These are phyloP conservation scores for Lepus oiostolus DNA, from an alignment of 2,797 vertebrate genomes.

Conservation along the genomic window DNA sequence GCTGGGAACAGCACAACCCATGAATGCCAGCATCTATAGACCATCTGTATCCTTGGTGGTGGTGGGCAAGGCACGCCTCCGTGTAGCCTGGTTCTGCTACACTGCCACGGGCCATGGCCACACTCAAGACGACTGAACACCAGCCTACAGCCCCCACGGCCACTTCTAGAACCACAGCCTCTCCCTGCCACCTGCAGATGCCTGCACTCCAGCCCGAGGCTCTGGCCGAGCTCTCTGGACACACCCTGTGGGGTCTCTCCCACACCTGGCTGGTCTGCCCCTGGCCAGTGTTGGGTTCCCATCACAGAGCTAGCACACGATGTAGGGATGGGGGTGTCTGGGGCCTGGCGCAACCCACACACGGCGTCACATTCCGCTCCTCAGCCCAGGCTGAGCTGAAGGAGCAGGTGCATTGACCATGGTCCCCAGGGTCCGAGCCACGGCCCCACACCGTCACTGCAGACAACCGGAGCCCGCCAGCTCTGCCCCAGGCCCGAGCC, in stretches of 20 bases:
- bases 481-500: neutral
- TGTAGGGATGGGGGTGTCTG: neutral
- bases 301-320: fast-evolving
- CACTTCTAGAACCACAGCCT: neutral
- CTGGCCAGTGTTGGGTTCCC: neutral
- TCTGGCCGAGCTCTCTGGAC: neutral
- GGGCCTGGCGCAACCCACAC: neutral
- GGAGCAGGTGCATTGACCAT: too few species aligned
- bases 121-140: neutral
- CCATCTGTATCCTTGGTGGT: neutral
- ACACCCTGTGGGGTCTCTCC: neutral
- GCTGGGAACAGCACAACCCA: neutral
- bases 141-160: neutral
- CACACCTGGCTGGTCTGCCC: fast-evolving
- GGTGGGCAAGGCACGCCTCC: neutral
- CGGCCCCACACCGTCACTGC: neutral
- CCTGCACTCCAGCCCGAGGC: neutral
- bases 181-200: neutral
- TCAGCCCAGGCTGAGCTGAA: neutral
- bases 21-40: neutral
- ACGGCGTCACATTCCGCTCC: neutral
- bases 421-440: neutral
- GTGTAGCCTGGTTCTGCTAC: neutral
- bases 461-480: conserved; percentile 35
- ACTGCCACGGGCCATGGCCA: neutral